phyloP scores from a whole-genome alignment of 2,797 vertebrate species.

The Diplodus sargus region DNA sequence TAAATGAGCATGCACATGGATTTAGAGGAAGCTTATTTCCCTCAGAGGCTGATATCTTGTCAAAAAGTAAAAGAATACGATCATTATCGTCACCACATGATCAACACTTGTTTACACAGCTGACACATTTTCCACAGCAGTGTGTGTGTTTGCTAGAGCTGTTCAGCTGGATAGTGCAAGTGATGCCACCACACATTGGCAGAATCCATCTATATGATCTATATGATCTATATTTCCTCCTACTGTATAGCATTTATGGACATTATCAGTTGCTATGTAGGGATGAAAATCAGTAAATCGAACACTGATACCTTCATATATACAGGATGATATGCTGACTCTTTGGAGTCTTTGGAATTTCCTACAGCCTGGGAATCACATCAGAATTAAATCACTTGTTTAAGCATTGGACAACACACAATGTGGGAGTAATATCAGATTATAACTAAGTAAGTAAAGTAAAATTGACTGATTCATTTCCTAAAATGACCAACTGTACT shows the following conservation, averaged over 20 bases:
- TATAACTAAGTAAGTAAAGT: background rate
- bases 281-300: too few relatives aligned
- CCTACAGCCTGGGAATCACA: background rate
- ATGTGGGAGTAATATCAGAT: background rate
- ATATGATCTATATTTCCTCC: background rate
- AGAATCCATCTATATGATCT: background rate
- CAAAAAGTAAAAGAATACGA: background rate
- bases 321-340: background rate
- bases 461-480: background rate
- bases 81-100: background rate
- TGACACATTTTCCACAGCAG: slow-evolving; percentile 32
- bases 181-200: background rate
- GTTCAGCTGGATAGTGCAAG: slow-evolving; percentile 9
- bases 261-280: background rate
- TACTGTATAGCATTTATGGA: slow-evolving; percentile 1
- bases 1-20: background rate
- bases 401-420: background rate
- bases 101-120: slow-evolving; percentile 42
- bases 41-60: background rate
- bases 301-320: slow-evolving; percentile 3
- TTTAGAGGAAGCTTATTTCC: background rate
- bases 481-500: background rate
- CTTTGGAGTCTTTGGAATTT: background rate
- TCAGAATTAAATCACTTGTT: background rate
- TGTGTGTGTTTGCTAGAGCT: background rate